These are phyloP conservation scores for Trematocara variabile DNA, from an alignment of 2,113 vertebrate genomes.

Conservation along the genomic window DNA sequence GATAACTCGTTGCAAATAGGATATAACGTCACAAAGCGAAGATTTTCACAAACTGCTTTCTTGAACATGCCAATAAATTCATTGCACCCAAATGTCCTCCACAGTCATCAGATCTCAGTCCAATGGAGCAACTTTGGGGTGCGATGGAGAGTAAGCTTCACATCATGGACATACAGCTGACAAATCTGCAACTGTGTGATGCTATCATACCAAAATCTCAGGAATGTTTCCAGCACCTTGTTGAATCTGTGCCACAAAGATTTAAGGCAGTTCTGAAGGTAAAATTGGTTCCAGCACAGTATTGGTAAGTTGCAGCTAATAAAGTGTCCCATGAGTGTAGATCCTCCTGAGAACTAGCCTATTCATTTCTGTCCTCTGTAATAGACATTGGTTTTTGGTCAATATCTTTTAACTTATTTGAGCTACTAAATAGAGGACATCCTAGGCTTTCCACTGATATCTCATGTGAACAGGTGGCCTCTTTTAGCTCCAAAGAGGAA, in stretches of 20 bases:
- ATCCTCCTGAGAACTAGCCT: rapidly evolving
- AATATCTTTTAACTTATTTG: neutral
- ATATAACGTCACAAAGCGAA: neutral
- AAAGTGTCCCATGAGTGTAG: neutral
- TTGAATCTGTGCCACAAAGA: neutral
- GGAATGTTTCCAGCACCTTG: neutral
- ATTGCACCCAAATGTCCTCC: neutral
- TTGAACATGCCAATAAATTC: neutral
- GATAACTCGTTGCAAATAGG: rapidly evolving
- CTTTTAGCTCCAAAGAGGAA: neutral
- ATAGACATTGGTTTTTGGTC: neutral
- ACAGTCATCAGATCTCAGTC: neutral
- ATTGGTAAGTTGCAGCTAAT: neutral
- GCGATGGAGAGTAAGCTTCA: rapidly evolving
- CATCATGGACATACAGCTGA: neutral
- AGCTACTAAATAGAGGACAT: neutral
- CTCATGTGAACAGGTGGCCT: neutral
- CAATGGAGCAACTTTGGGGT: neutral
- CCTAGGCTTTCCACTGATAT: neutral
- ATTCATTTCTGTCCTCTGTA: neutral
- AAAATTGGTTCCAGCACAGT: neutral
- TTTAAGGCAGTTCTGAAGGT: neutral
- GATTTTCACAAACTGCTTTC: neutral
- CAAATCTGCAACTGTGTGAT: neutral
- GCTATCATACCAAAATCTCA: neutral